Conservation (phyloP, 2,113 vertebrate species). For the Brachionichthys hirsutus region DNA sequence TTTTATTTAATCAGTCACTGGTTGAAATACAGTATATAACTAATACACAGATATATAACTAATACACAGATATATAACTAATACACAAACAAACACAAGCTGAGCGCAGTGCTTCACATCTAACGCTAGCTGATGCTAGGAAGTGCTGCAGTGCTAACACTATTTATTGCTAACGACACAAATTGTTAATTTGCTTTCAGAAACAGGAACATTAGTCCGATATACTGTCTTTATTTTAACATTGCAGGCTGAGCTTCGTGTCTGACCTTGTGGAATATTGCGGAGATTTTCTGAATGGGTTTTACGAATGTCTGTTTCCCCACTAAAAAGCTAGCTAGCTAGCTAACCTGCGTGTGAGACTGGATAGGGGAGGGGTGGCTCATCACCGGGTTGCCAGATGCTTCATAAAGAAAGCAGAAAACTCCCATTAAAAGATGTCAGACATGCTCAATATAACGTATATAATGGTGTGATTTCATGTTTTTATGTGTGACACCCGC, state of each 20-base stretch:
- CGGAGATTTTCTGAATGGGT: background rate
- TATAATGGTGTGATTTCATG: too few relatives aligned
- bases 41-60: too few relatives aligned
- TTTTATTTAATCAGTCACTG: too few relatives aligned
- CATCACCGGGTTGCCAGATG: conserved; percentile 18
- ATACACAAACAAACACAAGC: too few relatives aligned
- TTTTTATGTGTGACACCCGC: background rate
- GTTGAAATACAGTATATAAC: too few relatives aligned
- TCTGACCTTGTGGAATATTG: conserved; percentile 55
- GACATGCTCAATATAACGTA: background rate
- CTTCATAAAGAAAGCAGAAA: background rate
- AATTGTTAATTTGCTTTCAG: background rate
- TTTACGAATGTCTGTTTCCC: conserved; percentile 7
- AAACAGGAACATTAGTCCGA: background rate
- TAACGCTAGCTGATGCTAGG: conserved; percentile 28
- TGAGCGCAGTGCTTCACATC: too few relatives aligned
- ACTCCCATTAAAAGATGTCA: background rate
- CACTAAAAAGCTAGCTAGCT: conserved; percentile 43
- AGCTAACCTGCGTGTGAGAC: background rate
- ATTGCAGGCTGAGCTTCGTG: background rate
- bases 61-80: too few relatives aligned
- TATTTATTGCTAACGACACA: background rate
- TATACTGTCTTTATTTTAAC: too few relatives aligned
- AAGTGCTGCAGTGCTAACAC: background rate
- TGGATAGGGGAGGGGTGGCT: too few relatives aligned